phyloP scores from a whole-genome alignment of 2,113 vertebrate species.

The Phasianus colchicus region DNA sequence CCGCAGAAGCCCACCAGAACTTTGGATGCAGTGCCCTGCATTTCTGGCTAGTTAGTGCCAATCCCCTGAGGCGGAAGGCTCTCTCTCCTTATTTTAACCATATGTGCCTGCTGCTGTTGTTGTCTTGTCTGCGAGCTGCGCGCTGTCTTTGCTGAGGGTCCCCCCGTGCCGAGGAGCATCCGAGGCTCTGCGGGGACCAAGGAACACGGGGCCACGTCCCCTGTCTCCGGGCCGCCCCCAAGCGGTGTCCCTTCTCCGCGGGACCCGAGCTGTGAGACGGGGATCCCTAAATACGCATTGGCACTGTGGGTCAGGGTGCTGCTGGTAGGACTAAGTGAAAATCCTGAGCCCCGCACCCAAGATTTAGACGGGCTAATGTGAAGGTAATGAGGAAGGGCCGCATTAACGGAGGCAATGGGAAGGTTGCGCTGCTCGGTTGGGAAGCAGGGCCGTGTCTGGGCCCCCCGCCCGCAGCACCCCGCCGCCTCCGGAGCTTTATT shows the following conservation, averaged over 20 bases:
- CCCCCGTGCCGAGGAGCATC: not conserved
- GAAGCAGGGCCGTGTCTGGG: too few species aligned
- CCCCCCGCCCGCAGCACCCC: not conserved
- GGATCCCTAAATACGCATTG: not conserved
- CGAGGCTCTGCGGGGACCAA: not conserved
- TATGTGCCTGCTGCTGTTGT: slow-evolving; percentile 69
- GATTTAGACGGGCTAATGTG: not conserved
- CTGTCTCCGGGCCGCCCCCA: fast-evolving
- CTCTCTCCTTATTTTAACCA: slow-evolving; percentile 62
- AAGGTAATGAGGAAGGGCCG: not conserved
- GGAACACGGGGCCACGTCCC: not conserved
- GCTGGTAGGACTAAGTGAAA: not conserved
- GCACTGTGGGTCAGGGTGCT: not conserved
- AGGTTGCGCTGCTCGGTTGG: not conserved
- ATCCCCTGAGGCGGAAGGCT: slow-evolving; percentile 64
- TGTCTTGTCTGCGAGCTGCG: slow-evolving; percentile 67
- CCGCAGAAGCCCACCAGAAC: slow-evolving; percentile 42
- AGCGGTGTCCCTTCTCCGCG: not conserved
- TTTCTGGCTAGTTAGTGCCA: slow-evolving; percentile 54
- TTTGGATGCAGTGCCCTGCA: slow-evolving; percentile 20
- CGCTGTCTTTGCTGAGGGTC: not conserved
- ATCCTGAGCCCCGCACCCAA: not conserved
- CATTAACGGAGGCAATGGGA: not conserved
- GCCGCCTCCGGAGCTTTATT: not conserved
- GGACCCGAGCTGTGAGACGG: not conserved